Conservation (phyloP, 1,140 invertebrate genomes). For the Leucophenga varia region DNA sequence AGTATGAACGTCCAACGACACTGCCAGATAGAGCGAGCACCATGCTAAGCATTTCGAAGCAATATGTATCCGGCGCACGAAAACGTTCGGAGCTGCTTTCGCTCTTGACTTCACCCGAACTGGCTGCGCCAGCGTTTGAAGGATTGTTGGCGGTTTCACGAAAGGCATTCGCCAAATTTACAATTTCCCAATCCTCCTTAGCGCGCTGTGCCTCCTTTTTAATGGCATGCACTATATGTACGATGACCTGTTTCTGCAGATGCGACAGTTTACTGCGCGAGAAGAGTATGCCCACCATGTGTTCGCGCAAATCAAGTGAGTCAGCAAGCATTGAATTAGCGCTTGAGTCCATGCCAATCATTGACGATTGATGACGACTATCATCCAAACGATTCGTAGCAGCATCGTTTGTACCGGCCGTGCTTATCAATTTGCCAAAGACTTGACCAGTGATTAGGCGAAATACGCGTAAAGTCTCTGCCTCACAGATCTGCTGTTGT, state of each 20-base stretch:
- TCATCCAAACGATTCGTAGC: slow-evolving; percentile 22
- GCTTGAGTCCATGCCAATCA: slow-evolving; percentile 21
- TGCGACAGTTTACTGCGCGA: slow-evolving; percentile 91
- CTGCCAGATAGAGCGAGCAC: slow-evolving; percentile 91
- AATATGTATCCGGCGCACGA: slow-evolving; percentile 82
- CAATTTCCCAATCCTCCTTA: slow-evolving; percentile 84
- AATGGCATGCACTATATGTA: slow-evolving; percentile 92
- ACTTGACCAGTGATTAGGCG: slow-evolving; percentile 85
- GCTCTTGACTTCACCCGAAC: slow-evolving; percentile 9
- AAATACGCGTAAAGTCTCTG: slow-evolving; percentile 91
- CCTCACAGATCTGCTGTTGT: slow-evolving; percentile 84
- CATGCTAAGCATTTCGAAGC: slow-evolving; percentile 97
- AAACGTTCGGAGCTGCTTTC: slow-evolving; percentile 53
- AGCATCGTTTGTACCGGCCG: slow-evolving; percentile 56
- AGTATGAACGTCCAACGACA: slow-evolving; percentile 82
- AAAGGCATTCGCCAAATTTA: slow-evolving; percentile 42
- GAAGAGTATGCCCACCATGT: slow-evolving; percentile 96
- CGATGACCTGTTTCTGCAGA: slow-evolving; percentile 92
- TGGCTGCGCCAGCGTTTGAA: slow-evolving; percentile 3
- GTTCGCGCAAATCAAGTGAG: slow-evolving; percentile 79
- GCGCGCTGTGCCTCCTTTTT: slow-evolving; percentile 81
- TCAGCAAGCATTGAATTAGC: slow-evolving; percentile 40
- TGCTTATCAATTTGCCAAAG: slow-evolving; percentile 82
- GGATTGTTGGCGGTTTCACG: slow-evolving; percentile 45
- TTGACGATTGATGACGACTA: slow-evolving; percentile 14